Evolutionary conservation across 2,888 invertebrate species (phyloP).

Genomic region (Lucinisca nassula): DNA sequence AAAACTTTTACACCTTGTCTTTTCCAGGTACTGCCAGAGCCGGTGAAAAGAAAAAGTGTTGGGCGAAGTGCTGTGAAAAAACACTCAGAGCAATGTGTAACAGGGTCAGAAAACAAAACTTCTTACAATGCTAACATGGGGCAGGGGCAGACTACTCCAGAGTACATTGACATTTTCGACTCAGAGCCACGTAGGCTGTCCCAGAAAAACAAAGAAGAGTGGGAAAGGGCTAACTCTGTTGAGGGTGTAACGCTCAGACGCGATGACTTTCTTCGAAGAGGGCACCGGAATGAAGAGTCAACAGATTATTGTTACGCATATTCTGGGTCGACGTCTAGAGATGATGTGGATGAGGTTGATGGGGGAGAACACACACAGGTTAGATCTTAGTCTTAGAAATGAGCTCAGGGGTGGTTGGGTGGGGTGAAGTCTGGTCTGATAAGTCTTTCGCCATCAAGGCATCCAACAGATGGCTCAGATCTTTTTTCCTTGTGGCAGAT

Average conservation of each 20-base stretch:
- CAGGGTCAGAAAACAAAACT: background rate
- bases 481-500: too few species aligned
- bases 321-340: background rate
- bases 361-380: background rate
- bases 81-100: background rate
- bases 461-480: too few species aligned
- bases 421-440: too few species aligned
- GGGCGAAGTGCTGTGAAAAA: background rate
- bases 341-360: background rate
- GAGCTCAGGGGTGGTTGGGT: too few species aligned
- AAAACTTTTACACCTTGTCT: too few species aligned
- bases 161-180: slow-evolving; percentile 38
- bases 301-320: slow-evolving; percentile 43
- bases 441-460: too few species aligned
- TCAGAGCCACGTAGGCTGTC: background rate
- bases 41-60: background rate
- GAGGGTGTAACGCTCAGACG: background rate
- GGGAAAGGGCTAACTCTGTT: background rate
- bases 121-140: slow-evolving; percentile 32
- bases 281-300: slow-evolving; percentile 42
- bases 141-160: slow-evolving; percentile 25
- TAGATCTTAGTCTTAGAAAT: too few species aligned
- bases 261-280: background rate
- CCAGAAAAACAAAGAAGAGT: background rate
- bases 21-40: background rate